These are phyloP conservation scores for Ceyx melanurus DNA, from an alignment of 2,113 vertebrate genomes.

Conservation along the genomic window DNA sequence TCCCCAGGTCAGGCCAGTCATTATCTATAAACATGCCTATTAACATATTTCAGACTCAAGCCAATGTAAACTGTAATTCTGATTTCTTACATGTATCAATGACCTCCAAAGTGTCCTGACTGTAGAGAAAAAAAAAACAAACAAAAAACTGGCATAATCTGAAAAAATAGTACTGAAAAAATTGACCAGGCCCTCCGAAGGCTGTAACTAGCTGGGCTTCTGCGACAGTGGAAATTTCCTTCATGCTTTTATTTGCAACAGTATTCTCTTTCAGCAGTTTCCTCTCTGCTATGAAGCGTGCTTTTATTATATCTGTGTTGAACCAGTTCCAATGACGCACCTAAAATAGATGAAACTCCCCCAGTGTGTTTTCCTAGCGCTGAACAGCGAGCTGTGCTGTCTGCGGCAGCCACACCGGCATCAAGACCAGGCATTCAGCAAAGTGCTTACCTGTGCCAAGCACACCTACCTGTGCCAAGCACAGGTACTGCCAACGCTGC, in stretches of 20 bases:
- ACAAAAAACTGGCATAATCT: not conserved
- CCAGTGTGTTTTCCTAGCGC: conserved; percentile 12
- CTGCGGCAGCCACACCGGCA: not conserved
- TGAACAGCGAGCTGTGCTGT: not conserved
- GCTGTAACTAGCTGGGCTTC: not conserved
- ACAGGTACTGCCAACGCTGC: not conserved
- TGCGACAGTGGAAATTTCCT: conserved; percentile 64
- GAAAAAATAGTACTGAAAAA: not conserved
- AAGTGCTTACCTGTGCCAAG: not conserved
- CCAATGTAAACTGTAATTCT: not conserved
- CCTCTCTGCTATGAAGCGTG: conserved; percentile 27
- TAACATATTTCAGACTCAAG: not conserved
- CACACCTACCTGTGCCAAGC: conserved; percentile 10
- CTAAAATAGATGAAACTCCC: conserved; percentile 61
- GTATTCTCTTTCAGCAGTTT: conserved; percentile 59
- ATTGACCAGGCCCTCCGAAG: not conserved
- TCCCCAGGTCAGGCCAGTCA: fast-evolving
- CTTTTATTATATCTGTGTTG: conserved; percentile 41
- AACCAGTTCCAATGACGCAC: conserved; percentile 1
- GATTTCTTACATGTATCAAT: not conserved
- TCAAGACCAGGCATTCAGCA: conserved; percentile 15
- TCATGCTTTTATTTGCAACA: conserved; percentile 1
- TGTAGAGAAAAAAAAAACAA: not conserved
- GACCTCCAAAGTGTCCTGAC: not conserved
- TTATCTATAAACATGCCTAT: not conserved